Evolutionary conservation across 2,113 vertebrate genomes (phyloP).

Genomic region (Psilopsiagon aurifrons): DNA sequence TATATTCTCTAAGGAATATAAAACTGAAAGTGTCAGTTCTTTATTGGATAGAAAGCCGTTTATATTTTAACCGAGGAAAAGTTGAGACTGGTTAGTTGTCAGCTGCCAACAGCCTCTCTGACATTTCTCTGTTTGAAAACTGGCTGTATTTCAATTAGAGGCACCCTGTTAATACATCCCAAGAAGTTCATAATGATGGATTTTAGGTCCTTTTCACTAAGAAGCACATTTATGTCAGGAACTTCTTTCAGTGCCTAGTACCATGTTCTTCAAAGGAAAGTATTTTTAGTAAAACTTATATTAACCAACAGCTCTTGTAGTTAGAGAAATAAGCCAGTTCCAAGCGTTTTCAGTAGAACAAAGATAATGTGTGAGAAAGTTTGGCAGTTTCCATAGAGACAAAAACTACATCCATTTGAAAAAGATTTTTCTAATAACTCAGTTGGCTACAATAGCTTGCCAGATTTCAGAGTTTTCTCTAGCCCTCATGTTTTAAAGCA

Average conservation of each 20-base stretch:
- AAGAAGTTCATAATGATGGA: background rate
- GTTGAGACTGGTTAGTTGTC: background rate
- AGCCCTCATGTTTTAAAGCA: slow-evolving; percentile 37
- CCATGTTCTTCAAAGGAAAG: background rate
- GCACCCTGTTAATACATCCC: background rate
- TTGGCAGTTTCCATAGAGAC: slow-evolving; percentile 41
- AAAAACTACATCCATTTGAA: slow-evolving; percentile 40
- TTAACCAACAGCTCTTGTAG: background rate
- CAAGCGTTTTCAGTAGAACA: background rate
- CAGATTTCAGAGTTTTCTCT: slow-evolving; percentile 29
- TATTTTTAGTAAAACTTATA: background rate
- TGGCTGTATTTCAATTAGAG: slow-evolving; percentile 18
- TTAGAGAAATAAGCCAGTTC: slow-evolving; percentile 1
- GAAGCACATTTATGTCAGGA: background rate
- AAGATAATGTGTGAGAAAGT: slow-evolving; percentile 26
- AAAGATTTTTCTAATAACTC: slow-evolving; percentile 55
- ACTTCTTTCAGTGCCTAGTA: background rate
- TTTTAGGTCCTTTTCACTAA: slow-evolving; percentile 23
- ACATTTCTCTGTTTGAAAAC: slow-evolving; percentile 20
- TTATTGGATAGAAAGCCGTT: background rate
- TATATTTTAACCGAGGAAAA: background rate
- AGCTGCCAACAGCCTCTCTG: background rate
- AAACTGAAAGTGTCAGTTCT: background rate
- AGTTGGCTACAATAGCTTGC: slow-evolving; percentile 32
- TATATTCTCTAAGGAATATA: background rate